phyloP scores from a whole-genome alignment of 2,888 invertebrate species.

The Mimas tiliae region DNA sequence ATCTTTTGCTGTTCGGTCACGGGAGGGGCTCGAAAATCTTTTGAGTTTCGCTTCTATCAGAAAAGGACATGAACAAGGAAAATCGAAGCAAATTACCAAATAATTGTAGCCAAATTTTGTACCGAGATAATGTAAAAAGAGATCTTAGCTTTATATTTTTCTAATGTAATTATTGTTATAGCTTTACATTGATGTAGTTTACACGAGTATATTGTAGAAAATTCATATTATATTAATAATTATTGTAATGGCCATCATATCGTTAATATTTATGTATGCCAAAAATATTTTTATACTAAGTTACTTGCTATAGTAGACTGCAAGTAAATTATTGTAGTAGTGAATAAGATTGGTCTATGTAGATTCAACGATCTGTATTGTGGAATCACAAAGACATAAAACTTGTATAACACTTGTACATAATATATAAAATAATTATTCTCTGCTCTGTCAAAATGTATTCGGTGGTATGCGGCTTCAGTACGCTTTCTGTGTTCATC shows the following conservation, averaged over 20 bases:
- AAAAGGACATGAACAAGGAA: conserved; percentile 62
- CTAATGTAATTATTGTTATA: conserved; percentile 29
- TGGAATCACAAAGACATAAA: conserved; percentile 3
- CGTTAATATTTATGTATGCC: conserved; percentile 6
- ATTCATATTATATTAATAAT: background rate
- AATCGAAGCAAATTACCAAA: conserved; percentile 59
- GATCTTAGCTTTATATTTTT: conserved; percentile 32
- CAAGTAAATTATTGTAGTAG: background rate
- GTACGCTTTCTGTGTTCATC: conserved; percentile 32
- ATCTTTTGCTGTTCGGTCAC: conserved; percentile 76
- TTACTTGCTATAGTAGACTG: background rate
- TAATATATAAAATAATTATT: background rate
- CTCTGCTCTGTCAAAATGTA: background rate
- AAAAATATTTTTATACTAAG: background rate
- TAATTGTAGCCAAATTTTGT: conserved; percentile 34
- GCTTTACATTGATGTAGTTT: conserved; percentile 40
- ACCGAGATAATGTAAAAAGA: conserved; percentile 21
- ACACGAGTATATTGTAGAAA: conserved; percentile 1
- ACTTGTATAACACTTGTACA: conserved; percentile 1
- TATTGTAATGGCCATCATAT: conserved; percentile 4
- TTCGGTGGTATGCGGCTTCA: conserved; percentile 33
- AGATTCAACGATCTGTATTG: background rate
- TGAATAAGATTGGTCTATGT: background rate
- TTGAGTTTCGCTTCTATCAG: conserved; percentile 65
- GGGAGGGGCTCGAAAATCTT: conserved; percentile 76